Base-by-base conservation (phyloP, 1,140 invertebrate genomes). In the Drosophila mauritiana region DNA sequence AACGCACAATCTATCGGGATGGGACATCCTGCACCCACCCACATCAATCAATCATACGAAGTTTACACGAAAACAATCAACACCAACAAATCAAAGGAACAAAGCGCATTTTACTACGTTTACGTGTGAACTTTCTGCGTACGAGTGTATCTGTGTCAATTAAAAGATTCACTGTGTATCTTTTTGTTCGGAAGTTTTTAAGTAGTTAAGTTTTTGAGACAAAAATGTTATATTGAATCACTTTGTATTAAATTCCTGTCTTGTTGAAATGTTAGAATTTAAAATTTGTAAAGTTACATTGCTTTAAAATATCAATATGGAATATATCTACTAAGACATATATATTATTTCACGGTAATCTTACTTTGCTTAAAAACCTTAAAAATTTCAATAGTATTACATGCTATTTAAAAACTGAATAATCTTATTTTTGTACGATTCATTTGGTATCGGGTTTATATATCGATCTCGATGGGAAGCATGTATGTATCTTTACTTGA, bases 11-110 rank as follows among this genome's bases (percentile, higher is more conserved):
- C 43, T 42, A 59, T 58, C 52, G n/a, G 49, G 37, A 45, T 27
- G 10, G 49, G 42, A 59, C 20, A 34, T 17, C 45, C 45, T 34
- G 48, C 27, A 25, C 65, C 36, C 54, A 15, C 7, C 25, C 36
- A 57, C 31, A 46, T 27, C 48, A 56, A 42, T 80, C 61, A 67
- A 75, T 80, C 77, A 75, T 57, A 56, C 46, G 27, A 73, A 58
- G 54, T 54, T 59, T 80, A 82, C 67, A 69, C 62, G 56, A 64
- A 58, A 69, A 64, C 75, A 79, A 74, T 83, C 46, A 79, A 79
- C 62, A 82, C 45, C 36, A 43, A 59, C 58, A 73, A 49, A 52
- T 36, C 61, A 43, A 69, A 48, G 39, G 53, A 78, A 73, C 67
- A 78, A 78, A 73, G 56, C 62, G 56, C 39, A 72, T 57, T 25